Base-by-base conservation (phyloP, 2,888 invertebrate species). In the Metalampra italica region DNA sequence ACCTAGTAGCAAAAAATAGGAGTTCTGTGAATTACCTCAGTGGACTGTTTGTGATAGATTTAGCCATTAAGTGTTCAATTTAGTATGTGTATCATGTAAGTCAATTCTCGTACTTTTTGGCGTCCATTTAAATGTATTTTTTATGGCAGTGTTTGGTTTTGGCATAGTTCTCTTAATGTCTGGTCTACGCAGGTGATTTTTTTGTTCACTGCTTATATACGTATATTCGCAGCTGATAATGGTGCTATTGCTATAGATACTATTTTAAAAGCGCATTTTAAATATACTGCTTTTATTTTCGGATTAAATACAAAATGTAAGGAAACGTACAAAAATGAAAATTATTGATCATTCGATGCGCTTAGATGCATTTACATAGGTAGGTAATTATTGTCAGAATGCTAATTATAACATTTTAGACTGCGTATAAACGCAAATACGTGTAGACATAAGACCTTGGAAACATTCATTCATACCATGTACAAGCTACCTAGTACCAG, bases 51-150 rank as follows among this genome's bases (percentile, higher is more conserved):
- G 87, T 88, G 86, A 87, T 88, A 87, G 84, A 78, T 82, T 81
- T 88, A 88, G 87, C 87, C 87, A 76, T 75, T 89, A 88, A 86
- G 88, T 89, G 88, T 89, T 88, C 88, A 87, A 77, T 78, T 75
- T 80, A 82, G 71, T 78, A 79, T 68, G 69, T 79, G 71, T 80
- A 77, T 73, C 69, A 66, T 59, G 37, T 82, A 82, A 79, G 86
- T 87, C 80, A 86, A 84, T 84, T 86, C 73, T 70, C 75, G 71
- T 80, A 81, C 77, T 75, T 71, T 73, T 83, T 81, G 78, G 73
- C 82, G 83, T 85, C 82, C 81, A 79, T 74, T 66, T 68, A 51
- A 65, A 65, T 60, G 56, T 64, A 62, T 57, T 55, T 60, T 56
- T 60, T 54, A 54, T 53, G 50, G 49, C 52, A 54, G 45, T 47